Percentiles rank a stretch among this genome's conserved stretches.
Conservation (phyloP, 2,113 vertebrate species). For the Edolisoma coerulescens region DNA sequence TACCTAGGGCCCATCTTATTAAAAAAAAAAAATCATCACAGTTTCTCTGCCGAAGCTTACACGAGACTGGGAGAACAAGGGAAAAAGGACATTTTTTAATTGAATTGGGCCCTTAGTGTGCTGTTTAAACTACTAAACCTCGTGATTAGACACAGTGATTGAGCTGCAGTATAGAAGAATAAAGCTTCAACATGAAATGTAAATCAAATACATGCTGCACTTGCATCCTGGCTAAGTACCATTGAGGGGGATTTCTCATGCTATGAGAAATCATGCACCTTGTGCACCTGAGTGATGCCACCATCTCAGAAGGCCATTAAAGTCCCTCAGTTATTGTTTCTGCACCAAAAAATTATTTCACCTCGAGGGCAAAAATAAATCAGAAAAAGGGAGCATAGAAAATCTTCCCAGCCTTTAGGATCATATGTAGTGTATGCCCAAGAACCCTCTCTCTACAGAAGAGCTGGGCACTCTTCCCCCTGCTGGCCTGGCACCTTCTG, state of each 20-base stretch:
- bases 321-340: not conserved
- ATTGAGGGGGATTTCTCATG: not conserved
- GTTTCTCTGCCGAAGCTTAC: not conserved
- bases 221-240: not conserved
- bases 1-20: not conserved
- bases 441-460: not conserved
- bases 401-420: not conserved
- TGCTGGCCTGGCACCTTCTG: not conserved
- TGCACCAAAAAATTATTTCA: not conserved
- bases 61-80: not conserved
- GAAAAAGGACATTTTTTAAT: constrained; percentile 37
- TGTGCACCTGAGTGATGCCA: not conserved
- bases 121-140: constrained; percentile 31
- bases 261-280: too few relatives aligned
- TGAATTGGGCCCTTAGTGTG: constrained; percentile 41
- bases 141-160: constrained; percentile 28
- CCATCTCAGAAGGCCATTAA: not conserved
- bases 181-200: not conserved
- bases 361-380: not conserved
- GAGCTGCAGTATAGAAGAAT: not conserved
- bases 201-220: not conserved
- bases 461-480: not conserved
- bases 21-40: not conserved
- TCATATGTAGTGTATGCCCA: rapidly evolving
- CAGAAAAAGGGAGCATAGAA: not conserved